Evolutionary conservation across 2,797 vertebrate genomes (phyloP), one percentile per base, ranked within the genome.

Genomic region (Pempheris klunzingeri): DNA sequence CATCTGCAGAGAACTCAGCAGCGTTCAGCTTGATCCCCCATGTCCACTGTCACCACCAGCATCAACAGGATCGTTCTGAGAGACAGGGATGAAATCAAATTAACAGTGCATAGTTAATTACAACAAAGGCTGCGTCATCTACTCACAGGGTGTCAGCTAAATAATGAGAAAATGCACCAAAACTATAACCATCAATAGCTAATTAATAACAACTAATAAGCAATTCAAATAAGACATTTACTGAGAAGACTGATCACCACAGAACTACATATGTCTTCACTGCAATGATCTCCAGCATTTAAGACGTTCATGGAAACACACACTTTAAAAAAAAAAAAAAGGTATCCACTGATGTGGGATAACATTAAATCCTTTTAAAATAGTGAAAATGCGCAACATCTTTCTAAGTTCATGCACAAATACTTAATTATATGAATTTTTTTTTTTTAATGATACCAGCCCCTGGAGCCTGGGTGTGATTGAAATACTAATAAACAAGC

Each of bases 1-100:
- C 71, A 77, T 81, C 65, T 63, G 77, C 58, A 81, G 82, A 70
- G 49, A 80, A 64, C 65, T 90, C 78, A 88, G 66, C 39, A 85
- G 49, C n/a, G 28, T 58, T 66, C 72, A 65, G 78, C 49, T 41
- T 5, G 57, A 82, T 85, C 83, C 67, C 0, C 88, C 89, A 87
- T 80, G 74, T 70, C 83, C 88, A 68, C 76, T 4, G 57, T 85
- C 82, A 79, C 70, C 78, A 49, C 20, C 65, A 39, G 36, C 66
- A 73, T 26, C 75, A 55, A 64, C 65, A 58, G 76, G 67, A 83
- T 61, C 60, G 58, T 61, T 86, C 90, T 93, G 70, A 74, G n/a
- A 71, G 47, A 85, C 2, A 44, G 15, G 18, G 24, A 57, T 2
- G 7, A 50, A 47, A 65, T 55, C 2, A 62, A 43, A 65, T 55